Evolutionary conservation across 2,113 vertebrate genomes (phyloP).

Genomic region (Pelmatolapia mariae): DNA sequence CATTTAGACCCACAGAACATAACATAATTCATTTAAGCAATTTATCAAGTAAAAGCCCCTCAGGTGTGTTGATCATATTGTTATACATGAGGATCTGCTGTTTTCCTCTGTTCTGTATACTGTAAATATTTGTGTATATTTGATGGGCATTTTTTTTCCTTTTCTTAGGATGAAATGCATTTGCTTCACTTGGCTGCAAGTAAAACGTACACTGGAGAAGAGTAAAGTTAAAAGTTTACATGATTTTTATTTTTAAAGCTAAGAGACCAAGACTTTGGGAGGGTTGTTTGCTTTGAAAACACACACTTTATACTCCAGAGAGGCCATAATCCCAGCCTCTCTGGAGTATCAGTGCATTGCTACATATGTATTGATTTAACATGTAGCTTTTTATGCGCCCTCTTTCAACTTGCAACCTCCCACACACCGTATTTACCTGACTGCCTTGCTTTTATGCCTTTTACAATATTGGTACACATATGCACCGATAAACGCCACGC

Average conservation of each 20-base stretch:
- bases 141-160: neutral
- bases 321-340: neutral
- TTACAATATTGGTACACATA: neutral
- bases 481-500: neutral
- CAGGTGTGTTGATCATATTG: neutral
- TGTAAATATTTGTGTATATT: neutral
- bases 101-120: neutral
- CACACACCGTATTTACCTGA: neutral
- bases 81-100: neutral
- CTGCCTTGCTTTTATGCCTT: neutral
- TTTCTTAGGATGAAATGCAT: neutral
- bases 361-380: neutral
- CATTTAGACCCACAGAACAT: neutral
- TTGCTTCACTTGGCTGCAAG: neutral
- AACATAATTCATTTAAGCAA: neutral
- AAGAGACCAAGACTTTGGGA: neutral
- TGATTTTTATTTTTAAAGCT: neutral
- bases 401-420: neutral
- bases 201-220: neutral
- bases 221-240: neutral
- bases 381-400: neutral
- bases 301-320: neutral
- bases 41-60: neutral
- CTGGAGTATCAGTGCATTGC: neutral
- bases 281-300: neutral